Evolutionary conservation across 1,140 invertebrate genomes (phyloP).

Genomic region (Asbolus verrucosus): DNA sequence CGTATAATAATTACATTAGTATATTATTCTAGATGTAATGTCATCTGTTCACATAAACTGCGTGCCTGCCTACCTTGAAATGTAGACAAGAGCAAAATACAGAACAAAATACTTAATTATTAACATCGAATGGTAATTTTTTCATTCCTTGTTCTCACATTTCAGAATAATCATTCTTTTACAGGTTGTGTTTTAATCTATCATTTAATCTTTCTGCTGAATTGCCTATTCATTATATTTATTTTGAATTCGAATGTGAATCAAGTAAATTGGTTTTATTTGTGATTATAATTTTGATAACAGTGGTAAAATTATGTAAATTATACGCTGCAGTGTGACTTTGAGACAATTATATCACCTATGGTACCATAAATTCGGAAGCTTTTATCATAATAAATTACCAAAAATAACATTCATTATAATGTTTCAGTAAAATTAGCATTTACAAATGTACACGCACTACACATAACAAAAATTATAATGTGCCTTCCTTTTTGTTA

Average conservation of each 20-base stretch:
- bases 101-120: too few relatives aligned
- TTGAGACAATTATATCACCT: slow-evolving; percentile 41
- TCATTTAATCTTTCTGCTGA: slow-evolving; percentile 28
- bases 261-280: slow-evolving; percentile 33
- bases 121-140: too few relatives aligned
- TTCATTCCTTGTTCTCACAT: too few relatives aligned
- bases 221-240: slow-evolving; percentile 35
- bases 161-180: slow-evolving; percentile 9
- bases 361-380: slow-evolving; percentile 41
- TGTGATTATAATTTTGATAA: slow-evolving; percentile 32
- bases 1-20: too few relatives aligned
- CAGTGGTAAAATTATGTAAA: slow-evolving; percentile 36
- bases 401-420: slow-evolving; percentile 45
- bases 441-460: slow-evolving; percentile 32
- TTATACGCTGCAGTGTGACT: slow-evolving; percentile 34
- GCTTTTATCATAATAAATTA: slow-evolving; percentile 40
- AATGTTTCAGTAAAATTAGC: slow-evolving; percentile 39
- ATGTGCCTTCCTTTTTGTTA: slow-evolving; percentile 18
- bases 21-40: too few relatives aligned
- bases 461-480: slow-evolving; percentile 24
- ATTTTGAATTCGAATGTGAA: slow-evolving; percentile 23
- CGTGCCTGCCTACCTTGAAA: too few relatives aligned
- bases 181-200: slow-evolving; percentile 17
- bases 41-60: too few relatives aligned
- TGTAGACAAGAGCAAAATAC: too few relatives aligned